phyloP scores from a whole-genome alignment of 2,113 vertebrate genomes.

The Dunckerocampus dactyliophorus region DNA sequence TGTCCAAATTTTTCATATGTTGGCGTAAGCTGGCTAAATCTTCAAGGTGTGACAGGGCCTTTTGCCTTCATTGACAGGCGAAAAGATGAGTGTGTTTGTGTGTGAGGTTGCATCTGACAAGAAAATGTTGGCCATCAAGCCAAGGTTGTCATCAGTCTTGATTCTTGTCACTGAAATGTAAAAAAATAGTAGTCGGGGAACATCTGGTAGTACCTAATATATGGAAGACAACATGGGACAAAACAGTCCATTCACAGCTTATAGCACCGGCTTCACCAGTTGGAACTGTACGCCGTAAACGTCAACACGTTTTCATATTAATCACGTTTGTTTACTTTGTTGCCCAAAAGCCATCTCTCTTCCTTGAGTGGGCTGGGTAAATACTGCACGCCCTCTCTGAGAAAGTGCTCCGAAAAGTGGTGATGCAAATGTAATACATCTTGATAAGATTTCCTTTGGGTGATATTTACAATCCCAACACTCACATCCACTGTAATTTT shows the following conservation, averaged over 20 bases:
- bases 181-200: not conserved
- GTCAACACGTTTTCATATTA: slow-evolving; percentile 58
- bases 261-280: slow-evolving; percentile 16
- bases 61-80: not conserved
- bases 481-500: slow-evolving; percentile 57
- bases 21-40: too few relatives aligned
- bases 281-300: slow-evolving; percentile 41
- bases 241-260: slow-evolving; percentile 3
- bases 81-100: not conserved
- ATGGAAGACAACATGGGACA: too few relatives aligned
- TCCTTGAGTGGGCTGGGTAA: slow-evolving; percentile 53
- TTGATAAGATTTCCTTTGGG: slow-evolving; percentile 67
- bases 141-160: not conserved
- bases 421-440: slow-evolving; percentile 58
- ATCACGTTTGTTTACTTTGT: slow-evolving; percentile 60
- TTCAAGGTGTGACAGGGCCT: too few relatives aligned
- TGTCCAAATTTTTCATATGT: too few relatives aligned
- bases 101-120: not conserved
- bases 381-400: slow-evolving; percentile 36
- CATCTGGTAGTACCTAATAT: too few relatives aligned
- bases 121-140: slow-evolving; percentile 2
- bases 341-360: slow-evolving; percentile 52
- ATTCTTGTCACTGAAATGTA: not conserved
- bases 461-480: slow-evolving; percentile 67
- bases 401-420: slow-evolving; percentile 18